Percentiles rank a stretch among this genome's conserved stretches.
These are phyloP conservation scores for Drosophila willistoni DNA, from an alignment of 1,140 invertebrate species.

Conservation along the genomic window DNA sequence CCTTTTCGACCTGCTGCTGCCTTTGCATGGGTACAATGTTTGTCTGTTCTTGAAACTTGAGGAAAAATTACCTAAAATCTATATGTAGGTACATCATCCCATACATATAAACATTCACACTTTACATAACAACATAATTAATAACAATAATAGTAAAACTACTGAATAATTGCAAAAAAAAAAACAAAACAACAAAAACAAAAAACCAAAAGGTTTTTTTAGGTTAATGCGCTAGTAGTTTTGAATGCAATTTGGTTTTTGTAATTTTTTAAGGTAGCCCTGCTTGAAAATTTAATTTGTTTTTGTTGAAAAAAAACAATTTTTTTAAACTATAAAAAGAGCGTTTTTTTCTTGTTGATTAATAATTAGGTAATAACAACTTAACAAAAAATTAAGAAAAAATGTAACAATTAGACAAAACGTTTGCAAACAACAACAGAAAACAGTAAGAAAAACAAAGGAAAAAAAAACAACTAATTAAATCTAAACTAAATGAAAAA, in stretches of 20 bases:
- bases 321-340: slow-evolving; percentile 31
- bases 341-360: slow-evolving; percentile 77
- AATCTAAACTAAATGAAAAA: slow-evolving; percentile 21
- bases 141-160: slow-evolving; percentile 49
- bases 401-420: slow-evolving; percentile 42
- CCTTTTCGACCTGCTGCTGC: slow-evolving; percentile 2
- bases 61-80: neutral
- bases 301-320: slow-evolving; percentile 27
- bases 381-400: slow-evolving; percentile 50
- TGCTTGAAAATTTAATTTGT: slow-evolving; percentile 46
- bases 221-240: slow-evolving; percentile 70
- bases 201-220: slow-evolving; percentile 35
- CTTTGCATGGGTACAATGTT: neutral
- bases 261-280: slow-evolving; percentile 67
- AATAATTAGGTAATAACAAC: slow-evolving; percentile 73
- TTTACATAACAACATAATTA: slow-evolving; percentile 15
- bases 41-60: neutral
- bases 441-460: slow-evolving; percentile 31
- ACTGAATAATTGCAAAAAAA: slow-evolving; percentile 25
- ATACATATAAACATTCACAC: slow-evolving; percentile 15
- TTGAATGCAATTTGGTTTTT: slow-evolving; percentile 59
- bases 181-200: slow-evolving; percentile 1
- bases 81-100: neutral
- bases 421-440: slow-evolving; percentile 41
- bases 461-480: slow-evolving; percentile 22